Base-by-base conservation (phyloP, 2,888 invertebrate species). In the Stenotaenia linearis region DNA sequence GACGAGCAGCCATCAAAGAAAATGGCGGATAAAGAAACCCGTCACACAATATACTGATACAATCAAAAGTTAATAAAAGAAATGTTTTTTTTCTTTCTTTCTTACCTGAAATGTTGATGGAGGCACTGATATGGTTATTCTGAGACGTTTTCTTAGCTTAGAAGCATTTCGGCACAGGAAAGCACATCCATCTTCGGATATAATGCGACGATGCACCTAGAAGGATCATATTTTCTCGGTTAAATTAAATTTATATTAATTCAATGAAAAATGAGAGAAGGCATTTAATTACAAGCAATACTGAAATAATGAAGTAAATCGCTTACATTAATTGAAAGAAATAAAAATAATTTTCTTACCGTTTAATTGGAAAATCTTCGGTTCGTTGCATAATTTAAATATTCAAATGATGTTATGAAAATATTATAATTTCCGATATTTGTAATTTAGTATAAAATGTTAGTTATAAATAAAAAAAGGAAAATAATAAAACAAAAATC, bases 401-500 rank as follows among this genome's bases (percentile, higher is more conserved):
- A 18, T 50, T 50, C 0, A 50, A 50, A 50, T 50, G 1, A 18
- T n/a, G 18, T 21, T 15, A 74, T 74, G 25, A 25, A 74, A 74
- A 74, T 32, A 25, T 32, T n/a, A 28, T 32, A 25, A 25, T 74
- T 15, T 18, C 23, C 12, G 18, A 6, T 23, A 23, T 74, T 28
- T 74, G 15, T 2, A 21, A 3, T 23, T 74, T 21, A 69, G 10
- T 25, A 69, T 74, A 74, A 23, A 74, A 74, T 23, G 1, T 1
- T 32, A 74, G 1, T 7, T 23, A 25, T 5, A n/a, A n/a, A 32
- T 74, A 76, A 35, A 76, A n/a, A 76, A 32, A 35, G 35, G 15
- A 35, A n/a, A 35, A 76, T 35, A 76, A 76, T 76, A 76, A 76
- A 32, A 35, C 30, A 37, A 37, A 76, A 76, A 74, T 74, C 28